A percentile compares a stretch with the other conserved stretches of the same genome.
Evolutionary conservation across 2,113 vertebrate genomes (phyloP).

Genomic region (Podarcis muralis): DNA sequence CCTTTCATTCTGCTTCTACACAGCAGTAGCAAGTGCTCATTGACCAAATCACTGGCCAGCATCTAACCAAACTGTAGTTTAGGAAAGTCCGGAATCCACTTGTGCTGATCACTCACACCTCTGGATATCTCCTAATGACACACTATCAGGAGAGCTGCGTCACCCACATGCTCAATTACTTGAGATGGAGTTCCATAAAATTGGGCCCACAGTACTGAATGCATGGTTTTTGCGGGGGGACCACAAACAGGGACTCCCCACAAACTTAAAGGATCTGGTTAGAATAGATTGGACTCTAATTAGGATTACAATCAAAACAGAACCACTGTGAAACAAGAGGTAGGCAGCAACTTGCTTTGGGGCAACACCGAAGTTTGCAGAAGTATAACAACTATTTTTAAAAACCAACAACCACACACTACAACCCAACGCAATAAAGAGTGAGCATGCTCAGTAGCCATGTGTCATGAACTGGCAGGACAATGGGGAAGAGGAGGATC

Average conservation of each 20-base stretch:
- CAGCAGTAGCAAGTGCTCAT: not conserved
- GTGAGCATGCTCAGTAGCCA: not conserved
- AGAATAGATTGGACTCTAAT: too few relatives aligned
- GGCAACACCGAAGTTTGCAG: not conserved
- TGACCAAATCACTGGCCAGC: not conserved
- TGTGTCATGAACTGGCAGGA: not conserved
- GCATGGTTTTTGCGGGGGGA: too few relatives aligned
- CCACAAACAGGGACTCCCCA: not conserved
- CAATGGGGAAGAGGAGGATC: too few relatives aligned
- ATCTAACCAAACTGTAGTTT: not conserved
- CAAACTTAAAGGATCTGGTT: not conserved
- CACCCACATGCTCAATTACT: too few relatives aligned
- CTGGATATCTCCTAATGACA: not conserved
- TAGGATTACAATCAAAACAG: not conserved
- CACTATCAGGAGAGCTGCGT: not conserved
- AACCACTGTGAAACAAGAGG: not conserved
- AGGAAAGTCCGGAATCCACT: not conserved
- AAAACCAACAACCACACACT: too few relatives aligned
- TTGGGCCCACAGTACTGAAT: too few relatives aligned
- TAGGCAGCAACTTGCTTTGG: not conserved
- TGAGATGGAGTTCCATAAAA: too few relatives aligned
- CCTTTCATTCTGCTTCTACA: not conserved
- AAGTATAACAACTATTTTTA: not conserved
- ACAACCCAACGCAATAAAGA: not conserved
- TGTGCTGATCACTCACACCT: not conserved